phyloP scores from a whole-genome alignment of 2,113 vertebrate genomes.

The Chaetodon auriga region DNA sequence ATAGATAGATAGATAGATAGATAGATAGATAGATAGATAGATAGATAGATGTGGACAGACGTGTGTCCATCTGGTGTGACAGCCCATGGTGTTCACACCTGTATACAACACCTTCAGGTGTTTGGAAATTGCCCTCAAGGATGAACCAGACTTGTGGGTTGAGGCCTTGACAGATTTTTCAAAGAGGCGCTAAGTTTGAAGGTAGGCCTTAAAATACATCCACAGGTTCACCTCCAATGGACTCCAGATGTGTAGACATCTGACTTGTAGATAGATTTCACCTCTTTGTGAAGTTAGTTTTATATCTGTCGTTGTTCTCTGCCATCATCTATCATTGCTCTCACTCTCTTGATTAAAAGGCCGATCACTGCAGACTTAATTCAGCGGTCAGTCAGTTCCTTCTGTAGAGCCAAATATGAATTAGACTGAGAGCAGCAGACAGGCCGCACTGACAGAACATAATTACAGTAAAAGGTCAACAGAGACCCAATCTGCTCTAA shows the following conservation, averaged over 20 bases:
- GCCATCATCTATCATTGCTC: neutral
- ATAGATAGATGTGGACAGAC: no score
- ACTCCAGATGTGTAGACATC: no score
- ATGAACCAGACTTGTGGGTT: no score
- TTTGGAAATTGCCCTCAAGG: no score
- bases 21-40: neutral
- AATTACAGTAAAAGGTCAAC: conserved; percentile 74
- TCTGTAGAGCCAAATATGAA: conserved; percentile 24
- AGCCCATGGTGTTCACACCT: no score
- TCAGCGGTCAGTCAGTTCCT: neutral
- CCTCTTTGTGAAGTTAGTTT: neutral
- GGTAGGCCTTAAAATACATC: no score
- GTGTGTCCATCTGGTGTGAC: no score
- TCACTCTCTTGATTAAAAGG: conserved; percentile 22
- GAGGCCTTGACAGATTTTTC: no score
- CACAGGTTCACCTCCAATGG: no score
- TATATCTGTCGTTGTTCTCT: neutral
- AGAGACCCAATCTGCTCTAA: conserved; percentile 59
- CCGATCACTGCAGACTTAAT: conserved; percentile 2
- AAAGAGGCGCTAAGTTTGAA: no score
- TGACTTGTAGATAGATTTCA: no score
- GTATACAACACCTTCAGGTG: no score
- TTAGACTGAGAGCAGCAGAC: conserved; percentile 42
- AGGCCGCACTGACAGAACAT: conserved; percentile 44
- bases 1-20: neutral